Base-by-base conservation (phyloP, 2,113 vertebrate genomes). In the Amphiprion percula region DNA sequence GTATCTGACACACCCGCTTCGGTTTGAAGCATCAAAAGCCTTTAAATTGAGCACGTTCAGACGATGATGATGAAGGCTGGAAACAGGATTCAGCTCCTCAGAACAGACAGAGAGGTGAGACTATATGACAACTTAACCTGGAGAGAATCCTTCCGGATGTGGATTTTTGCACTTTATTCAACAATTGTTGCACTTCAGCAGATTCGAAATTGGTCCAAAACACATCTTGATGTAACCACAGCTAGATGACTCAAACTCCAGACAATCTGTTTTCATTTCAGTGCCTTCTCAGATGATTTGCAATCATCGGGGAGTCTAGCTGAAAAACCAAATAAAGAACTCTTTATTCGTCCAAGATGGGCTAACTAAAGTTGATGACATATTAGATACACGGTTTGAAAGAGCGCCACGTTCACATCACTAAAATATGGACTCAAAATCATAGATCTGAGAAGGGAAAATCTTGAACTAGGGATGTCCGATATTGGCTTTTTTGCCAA, bases 271-370 rank as follows among this genome's bases (percentile, higher is more conserved):
- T 72, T 76, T 55, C 30, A 44, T 50, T 44, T 37, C 26, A 17
- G 23, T 0, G 28, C 6, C n/a, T 4, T 19, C 1, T 33, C 16
- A n/a, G 9, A 68, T 14, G 64, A 39, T 46, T 26, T 54, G 24
- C 46, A 24, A 26, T 26, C 14, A n/a, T 23, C 55, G 23, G 14
- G n/a, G 21, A 6, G 37, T 62, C 28, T 19, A 39, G 55, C 37
- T 56, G 68, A 77, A 14, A 74, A 59, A 15, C 19, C 49, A 21
- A 62, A 49, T 44, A 44, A 37, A 30, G 33, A 47, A 46, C 5
- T 59, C 30, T 58, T 59, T 10, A 37, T 65, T 67, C 24, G 0
- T 0, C 66, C 62, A 79, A 71, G 58, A 75, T 5, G 55, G 58
- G 23, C 50, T 8, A 26, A 64, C n/a, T 37, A n/a, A 65, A 10